These are phyloP conservation scores for Invenusta paracnida DNA, from an alignment of 2,888 invertebrate species.

Conservation along the genomic window DNA sequence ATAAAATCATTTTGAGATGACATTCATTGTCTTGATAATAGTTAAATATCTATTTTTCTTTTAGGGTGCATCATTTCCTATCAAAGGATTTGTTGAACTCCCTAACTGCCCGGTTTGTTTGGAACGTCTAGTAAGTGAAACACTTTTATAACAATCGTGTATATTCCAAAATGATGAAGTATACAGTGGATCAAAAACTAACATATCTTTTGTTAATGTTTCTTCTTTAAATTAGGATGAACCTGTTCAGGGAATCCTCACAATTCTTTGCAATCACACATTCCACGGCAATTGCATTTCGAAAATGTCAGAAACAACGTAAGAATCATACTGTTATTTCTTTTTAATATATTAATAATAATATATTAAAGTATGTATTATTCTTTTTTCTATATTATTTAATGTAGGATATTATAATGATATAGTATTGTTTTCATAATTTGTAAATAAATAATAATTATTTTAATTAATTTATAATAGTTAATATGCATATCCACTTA, in stretches of 20 bases:
- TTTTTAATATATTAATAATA: too few species aligned
- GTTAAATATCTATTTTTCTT: constrained; percentile 42
- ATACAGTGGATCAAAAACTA: too few species aligned
- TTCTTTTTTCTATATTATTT: too few species aligned
- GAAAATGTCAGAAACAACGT: constrained; percentile 86
- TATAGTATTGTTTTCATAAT: too few species aligned
- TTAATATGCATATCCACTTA: too few species aligned
- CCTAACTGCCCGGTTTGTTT: constrained; percentile 94
- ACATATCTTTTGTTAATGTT: not conserved
- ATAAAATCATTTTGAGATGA: too few species aligned
- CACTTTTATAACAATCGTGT: too few species aligned
- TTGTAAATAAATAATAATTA: too few species aligned
- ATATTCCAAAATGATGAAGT: too few species aligned
- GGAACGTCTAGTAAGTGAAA: constrained; percentile 69
- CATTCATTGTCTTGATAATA: not conserved
- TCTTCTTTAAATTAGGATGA: constrained; percentile 70
- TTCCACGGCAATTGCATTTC: constrained; percentile 91
- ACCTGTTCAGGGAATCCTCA: constrained; percentile 90
- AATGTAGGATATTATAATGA: too few species aligned
- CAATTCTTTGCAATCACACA: constrained; percentile 94
- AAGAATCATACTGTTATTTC: constrained; percentile 43
- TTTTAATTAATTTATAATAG: too few species aligned
- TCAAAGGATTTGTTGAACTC: constrained; percentile 80
- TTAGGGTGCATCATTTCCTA: constrained; percentile 61
- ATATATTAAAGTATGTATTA: too few species aligned